Percentiles rank a stretch among this genome's conserved stretches.
These are phyloP conservation scores for Aleiodes alternator DNA, from an alignment of 2,888 invertebrate species.

Conservation along the genomic window DNA sequence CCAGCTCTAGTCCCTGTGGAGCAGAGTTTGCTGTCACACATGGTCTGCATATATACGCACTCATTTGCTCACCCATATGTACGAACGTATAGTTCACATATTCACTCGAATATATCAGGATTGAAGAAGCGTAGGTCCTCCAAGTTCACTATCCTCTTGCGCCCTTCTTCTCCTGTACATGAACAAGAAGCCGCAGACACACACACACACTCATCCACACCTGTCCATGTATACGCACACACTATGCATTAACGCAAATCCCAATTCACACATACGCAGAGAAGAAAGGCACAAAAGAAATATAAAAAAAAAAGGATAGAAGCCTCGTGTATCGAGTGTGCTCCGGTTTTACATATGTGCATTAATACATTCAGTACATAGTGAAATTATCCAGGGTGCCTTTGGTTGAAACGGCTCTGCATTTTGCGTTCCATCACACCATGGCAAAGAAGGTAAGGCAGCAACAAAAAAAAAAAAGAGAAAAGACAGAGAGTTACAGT, in stretches of 20 bases:
- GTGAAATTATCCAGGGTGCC: conserved; percentile 44
- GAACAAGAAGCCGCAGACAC: not conserved
- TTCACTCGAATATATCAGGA: too few relatives aligned
- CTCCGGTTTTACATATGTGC: conserved; percentile 19
- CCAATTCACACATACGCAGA: too few relatives aligned
- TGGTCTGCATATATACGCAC: conserved; percentile 15
- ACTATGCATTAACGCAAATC: too few relatives aligned
- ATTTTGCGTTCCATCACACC: conserved; percentile 41
- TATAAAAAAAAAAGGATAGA: not conserved
- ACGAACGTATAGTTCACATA: too few relatives aligned
- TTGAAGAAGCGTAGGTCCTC: too few relatives aligned
- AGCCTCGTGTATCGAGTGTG: conserved; percentile 24
- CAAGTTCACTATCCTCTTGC: too few relatives aligned
- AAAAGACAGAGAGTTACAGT: not conserved
- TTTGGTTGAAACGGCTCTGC: conserved; percentile 43
- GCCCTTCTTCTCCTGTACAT: not conserved
- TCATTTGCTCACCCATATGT: too few relatives aligned
- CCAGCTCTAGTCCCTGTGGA: too few relatives aligned
- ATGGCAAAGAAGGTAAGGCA: not conserved
- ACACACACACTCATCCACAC: too few relatives aligned
- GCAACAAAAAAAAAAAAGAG: not conserved
- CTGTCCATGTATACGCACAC: too few relatives aligned
- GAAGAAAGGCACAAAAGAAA: conserved; percentile 5
- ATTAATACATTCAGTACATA: conserved; percentile 27
- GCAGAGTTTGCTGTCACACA: too few relatives aligned